Conservation (phyloP, 1,140 invertebrate genomes). For the Nixonia krombeini region DNA sequence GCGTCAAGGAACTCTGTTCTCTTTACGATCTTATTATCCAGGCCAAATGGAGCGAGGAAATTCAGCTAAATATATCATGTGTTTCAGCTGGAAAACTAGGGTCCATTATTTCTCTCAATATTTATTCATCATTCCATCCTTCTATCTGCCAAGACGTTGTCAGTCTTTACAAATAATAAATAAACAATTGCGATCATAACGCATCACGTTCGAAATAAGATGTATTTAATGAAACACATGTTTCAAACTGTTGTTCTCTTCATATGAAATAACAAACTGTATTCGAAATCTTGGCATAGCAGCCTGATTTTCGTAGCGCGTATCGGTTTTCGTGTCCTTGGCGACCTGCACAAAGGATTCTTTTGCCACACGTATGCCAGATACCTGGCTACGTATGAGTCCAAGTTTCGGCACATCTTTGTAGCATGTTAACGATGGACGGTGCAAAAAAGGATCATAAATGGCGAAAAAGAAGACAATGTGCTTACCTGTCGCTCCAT, state of each 20-base stretch:
- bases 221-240: neutral
- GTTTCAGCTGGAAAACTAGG: neutral
- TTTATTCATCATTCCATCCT: no score
- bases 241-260: neutral
- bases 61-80: constrained; percentile 5
- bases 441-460: constrained; percentile 6
- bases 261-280: no score
- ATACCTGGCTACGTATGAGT: constrained; percentile 2
- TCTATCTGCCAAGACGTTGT: no score
- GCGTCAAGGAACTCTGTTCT: constrained; percentile 5
- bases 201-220: no score
- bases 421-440: neutral
- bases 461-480: constrained; percentile 2
- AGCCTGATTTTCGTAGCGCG: constrained; percentile 13
- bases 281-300: neutral
- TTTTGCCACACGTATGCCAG: constrained; percentile 8
- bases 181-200: no score
- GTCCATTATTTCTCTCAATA: neutral
- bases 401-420: no score
- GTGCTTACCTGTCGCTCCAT: constrained; percentile 10
- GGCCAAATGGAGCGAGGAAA: constrained; percentile 2
- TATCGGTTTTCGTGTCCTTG: constrained; percentile 7
- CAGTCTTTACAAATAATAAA: no score
- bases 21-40: constrained; percentile 5
- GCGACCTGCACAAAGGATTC: constrained; percentile 13